Conservation (phyloP, 2,113 vertebrate genomes). For the Candoia aspera region DNA sequence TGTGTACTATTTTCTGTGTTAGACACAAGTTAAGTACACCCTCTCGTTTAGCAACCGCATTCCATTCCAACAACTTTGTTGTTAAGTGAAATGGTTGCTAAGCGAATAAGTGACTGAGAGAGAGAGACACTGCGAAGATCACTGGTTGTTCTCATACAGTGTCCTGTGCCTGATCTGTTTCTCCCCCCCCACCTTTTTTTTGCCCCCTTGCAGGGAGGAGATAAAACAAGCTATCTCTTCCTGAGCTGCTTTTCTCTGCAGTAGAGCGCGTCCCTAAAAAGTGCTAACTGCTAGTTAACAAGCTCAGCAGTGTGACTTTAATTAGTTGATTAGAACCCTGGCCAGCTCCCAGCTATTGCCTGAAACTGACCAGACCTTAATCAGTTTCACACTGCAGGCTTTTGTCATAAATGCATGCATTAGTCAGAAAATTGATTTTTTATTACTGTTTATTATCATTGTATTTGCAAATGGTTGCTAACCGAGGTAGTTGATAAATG, state of each 20-base stretch:
- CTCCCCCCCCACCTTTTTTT: not conserved
- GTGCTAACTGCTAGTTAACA: not conserved
- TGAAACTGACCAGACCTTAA: too few relatives aligned
- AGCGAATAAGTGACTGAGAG: not conserved
- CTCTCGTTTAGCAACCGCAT: not conserved
- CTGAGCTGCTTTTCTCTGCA: not conserved
- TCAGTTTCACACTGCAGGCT: too few relatives aligned
- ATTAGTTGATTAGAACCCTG: not conserved
- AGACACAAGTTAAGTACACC: not conserved
- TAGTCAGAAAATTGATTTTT: not conserved
- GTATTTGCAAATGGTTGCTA: not conserved
- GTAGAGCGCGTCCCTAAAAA: not conserved
- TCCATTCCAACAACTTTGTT: slow-evolving; percentile 22
- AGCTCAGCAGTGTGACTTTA: not conserved
- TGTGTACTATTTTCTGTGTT: not conserved
- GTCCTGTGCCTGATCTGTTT: too few relatives aligned
- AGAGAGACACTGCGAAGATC: not conserved
- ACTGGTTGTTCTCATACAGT: not conserved
- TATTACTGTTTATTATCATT: not conserved
- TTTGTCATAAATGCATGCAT: not conserved
- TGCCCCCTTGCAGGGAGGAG: not conserved
- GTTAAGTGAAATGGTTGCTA: slow-evolving; percentile 27
- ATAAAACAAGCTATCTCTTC: not conserved
- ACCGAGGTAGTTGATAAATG: not conserved
- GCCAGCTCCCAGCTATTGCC: too few relatives aligned